Base-by-base conservation (phyloP, 2,888 invertebrate genomes). In the Perithous albicinctus region DNA sequence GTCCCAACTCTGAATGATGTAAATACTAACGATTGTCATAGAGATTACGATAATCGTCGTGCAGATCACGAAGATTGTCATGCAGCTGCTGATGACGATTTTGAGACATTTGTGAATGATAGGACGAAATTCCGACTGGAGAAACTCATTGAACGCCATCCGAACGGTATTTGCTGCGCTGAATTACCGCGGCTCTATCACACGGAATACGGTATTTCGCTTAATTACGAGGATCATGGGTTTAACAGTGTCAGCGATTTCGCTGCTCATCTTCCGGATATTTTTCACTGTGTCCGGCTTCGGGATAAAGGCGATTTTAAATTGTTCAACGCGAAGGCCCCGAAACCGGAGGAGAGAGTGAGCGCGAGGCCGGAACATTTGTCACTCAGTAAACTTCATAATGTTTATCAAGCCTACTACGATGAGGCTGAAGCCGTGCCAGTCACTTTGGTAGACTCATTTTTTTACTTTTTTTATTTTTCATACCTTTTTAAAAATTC, bases 91-190 rank as follows among this genome's bases (percentile, higher is more conserved):
- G 38, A 12, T 1, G 51, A 79, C 12, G 35, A 67, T 48, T 18
- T 75, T 0, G 51, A 54, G 0, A 10, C 75, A 12, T 74, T 90
- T 0, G 81, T 92, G 2, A 87, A 76, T 15, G 82, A 87, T 0
- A 89, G 86, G 72, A 84, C 81, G 0, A 88, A 84, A 72, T 74
- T 80, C 35, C 86, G 90, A 23, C 83, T 93, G 10, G 70, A 88
- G 43, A 86, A 90, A 35, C 83, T 93, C 7, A 85, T 92, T 10
- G 75, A 87, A 46, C 88, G 89, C 35, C 61, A 89, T 85, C 88
- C 90, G 0, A 84, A 91, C 3, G 92, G 93, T 1, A 91, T 93
- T 26, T 90, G 89, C 89, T 91, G 92, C 67, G 86, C 90, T 0
- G 87, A 92, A 0, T 72, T 93, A 6, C 91, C 91, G 0, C 76